These are phyloP conservation scores for Electrona antarctica DNA, from an alignment of 2,113 vertebrate genomes.

Conservation along the genomic window DNA sequence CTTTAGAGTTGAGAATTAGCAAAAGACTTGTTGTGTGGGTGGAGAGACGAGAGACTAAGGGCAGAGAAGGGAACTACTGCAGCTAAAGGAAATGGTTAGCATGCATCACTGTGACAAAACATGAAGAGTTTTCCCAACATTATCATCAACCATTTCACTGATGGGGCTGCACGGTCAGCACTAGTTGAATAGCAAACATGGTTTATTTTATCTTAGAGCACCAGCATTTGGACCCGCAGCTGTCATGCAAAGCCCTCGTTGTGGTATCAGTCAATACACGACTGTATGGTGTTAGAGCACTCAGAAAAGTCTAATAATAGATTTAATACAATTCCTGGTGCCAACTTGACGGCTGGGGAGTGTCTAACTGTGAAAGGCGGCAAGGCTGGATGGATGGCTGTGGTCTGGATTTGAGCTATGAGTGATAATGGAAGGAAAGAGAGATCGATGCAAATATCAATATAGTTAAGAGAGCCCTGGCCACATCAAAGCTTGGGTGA, in stretches of 20 bases:
- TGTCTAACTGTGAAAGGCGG: constrained; percentile 44
- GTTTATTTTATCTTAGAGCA: too few relatives aligned
- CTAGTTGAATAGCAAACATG: too few relatives aligned
- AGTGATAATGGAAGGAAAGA: constrained; percentile 68
- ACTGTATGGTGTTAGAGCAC: constrained; percentile 16
- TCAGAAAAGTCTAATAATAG: constrained; percentile 38
- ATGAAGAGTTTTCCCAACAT: not conserved
- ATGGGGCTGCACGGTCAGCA: not conserved
- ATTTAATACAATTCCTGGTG: constrained; percentile 36
- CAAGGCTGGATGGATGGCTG: constrained; percentile 50
- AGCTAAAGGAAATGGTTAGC: too few relatives aligned
- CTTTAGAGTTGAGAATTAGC: constrained; percentile 25
- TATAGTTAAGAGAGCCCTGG: constrained; percentile 56
- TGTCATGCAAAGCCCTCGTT: constrained; percentile 8
- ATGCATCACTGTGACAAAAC: not conserved
- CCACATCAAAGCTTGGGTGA: constrained; percentile 48
- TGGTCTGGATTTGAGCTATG: constrained; percentile 46
- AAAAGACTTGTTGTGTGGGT: constrained; percentile 22
- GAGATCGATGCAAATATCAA: constrained; percentile 74
- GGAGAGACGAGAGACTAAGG: not conserved
- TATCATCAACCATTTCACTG: too few relatives aligned
- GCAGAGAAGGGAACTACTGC: not conserved
- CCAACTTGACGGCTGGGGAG: constrained; percentile 21
- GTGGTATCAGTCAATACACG: constrained; percentile 5
- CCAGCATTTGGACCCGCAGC: too few relatives aligned